phyloP scores from a whole-genome alignment of 2,113 vertebrate genomes.

The Hystrix cristata region DNA sequence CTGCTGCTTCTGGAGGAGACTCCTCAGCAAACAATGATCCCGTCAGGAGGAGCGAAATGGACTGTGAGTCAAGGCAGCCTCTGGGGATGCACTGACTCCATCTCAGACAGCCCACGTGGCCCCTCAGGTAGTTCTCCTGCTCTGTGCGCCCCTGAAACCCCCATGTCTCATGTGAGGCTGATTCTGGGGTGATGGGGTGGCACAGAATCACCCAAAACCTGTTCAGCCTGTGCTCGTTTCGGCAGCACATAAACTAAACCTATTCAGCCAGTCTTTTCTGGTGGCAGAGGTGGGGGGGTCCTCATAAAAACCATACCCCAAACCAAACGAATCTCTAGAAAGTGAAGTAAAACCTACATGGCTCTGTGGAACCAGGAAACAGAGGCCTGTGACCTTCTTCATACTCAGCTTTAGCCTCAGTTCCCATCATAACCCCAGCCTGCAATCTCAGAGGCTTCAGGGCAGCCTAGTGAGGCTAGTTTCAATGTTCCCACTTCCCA shows the following conservation, averaged over 20 bases:
- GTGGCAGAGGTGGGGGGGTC: neutral
- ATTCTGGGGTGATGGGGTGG: neutral
- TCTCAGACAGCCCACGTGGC: neutral
- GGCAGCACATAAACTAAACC: neutral
- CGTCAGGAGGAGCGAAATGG: neutral
- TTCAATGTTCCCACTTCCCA: neutral
- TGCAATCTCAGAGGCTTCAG: neutral
- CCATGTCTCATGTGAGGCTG: neutral
- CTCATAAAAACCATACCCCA: neutral
- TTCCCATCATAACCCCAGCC: neutral
- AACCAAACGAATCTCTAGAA: constrained; percentile 67
- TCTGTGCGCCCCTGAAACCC: neutral
- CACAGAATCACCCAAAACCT: neutral
- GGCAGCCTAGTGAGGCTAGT: neutral
- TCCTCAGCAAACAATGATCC: constrained; percentile 56
- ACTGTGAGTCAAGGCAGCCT: neutral
- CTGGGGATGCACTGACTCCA: neutral
- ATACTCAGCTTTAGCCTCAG: neutral
- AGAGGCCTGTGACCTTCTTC: neutral
- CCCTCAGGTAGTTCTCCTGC: neutral
- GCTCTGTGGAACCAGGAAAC: constrained; percentile 30
- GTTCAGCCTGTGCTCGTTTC: neutral
- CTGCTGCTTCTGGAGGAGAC: constrained; percentile 60
- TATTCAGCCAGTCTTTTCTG: constrained; percentile 21
- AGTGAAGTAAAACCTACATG: neutral